Percentiles rank a stretch among this genome's conserved stretches.
Evolutionary conservation across 1,140 invertebrate species (phyloP).

Genomic region (Samia ricini): DNA sequence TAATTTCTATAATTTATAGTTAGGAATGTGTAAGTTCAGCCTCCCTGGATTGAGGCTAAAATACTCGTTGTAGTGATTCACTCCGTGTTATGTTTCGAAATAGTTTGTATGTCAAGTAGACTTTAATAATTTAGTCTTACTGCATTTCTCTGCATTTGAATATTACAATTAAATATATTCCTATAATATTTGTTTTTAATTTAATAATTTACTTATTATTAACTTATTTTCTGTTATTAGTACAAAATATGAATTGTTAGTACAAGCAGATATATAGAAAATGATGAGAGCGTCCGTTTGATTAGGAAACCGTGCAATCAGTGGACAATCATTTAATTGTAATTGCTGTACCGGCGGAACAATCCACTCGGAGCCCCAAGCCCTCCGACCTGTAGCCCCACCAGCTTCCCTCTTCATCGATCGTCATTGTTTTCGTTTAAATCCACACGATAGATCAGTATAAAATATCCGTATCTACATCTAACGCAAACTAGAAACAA

Average conservation of each 20-base stretch:
- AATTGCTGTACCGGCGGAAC: conserved; percentile 55
- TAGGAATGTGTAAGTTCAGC: too few relatives aligned
- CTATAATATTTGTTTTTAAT: too few relatives aligned
- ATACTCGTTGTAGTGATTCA: too few relatives aligned
- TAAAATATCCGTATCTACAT: neutral
- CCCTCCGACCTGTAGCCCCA: conserved; percentile 6
- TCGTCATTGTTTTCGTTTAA: conserved; percentile 12
- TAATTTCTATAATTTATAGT: too few relatives aligned
- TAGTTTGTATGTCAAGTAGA: too few relatives aligned
- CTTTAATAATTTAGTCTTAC: too few relatives aligned
- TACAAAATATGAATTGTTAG: neutral
- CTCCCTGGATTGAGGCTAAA: too few relatives aligned
- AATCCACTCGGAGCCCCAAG: conserved; percentile 53
- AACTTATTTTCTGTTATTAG: neutral
- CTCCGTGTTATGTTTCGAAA: too few relatives aligned
- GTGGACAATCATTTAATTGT: conserved; percentile 67
- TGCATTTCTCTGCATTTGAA: too few relatives aligned
- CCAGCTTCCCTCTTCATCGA: conserved; percentile 23
- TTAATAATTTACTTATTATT: too few relatives aligned
- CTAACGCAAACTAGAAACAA: too few relatives aligned
- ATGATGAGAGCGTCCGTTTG: conserved; percentile 40
- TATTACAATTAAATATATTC: too few relatives aligned
- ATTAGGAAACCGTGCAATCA: conserved; percentile 71
- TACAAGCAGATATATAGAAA: neutral
- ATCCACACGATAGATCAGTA: neutral